A percentile compares a stretch with the other conserved stretches of the same genome.
Evolutionary conservation across 2,797 vertebrate species (phyloP).

Genomic region (Melanotaenia nigrans): DNA sequence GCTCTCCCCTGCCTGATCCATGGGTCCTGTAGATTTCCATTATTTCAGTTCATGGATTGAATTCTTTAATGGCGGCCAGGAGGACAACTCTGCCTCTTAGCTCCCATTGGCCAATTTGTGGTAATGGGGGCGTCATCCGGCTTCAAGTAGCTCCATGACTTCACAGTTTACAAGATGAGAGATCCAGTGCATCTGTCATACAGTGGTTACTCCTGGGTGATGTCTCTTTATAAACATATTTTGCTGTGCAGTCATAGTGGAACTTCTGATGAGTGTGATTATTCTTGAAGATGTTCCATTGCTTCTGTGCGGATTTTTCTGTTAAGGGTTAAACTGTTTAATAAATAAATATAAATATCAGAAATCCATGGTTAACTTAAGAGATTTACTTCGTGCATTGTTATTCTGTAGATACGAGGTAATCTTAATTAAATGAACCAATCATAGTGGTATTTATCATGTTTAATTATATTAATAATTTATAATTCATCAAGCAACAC

Average conservation of each 20-base stretch:
- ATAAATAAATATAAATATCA: not conserved
- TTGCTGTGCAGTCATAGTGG: not conserved
- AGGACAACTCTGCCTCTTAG: slow-evolving; percentile 91
- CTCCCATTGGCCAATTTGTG: slow-evolving; percentile 84
- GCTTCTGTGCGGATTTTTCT: not conserved
- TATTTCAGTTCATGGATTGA: slow-evolving; percentile 95
- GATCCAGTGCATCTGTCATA: slow-evolving; percentile 73
- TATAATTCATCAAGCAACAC: too few relatives aligned
- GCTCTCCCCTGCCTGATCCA: slow-evolving; percentile 72
- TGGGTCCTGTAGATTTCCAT: slow-evolving; percentile 87
- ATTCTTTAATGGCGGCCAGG: slow-evolving; percentile 99
- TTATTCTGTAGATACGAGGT: slow-evolving; percentile 16
- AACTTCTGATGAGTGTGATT: slow-evolving; percentile 19
- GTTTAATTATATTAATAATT: not conserved
- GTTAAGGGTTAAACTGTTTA: not conserved
- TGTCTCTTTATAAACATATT: slow-evolving; percentile 49
- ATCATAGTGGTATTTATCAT: slow-evolving; percentile 12
- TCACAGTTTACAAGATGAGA: slow-evolving; percentile 82
- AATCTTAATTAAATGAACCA: slow-evolving; percentile 56
- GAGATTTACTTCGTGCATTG: slow-evolving; percentile 20
- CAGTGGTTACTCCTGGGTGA: slow-evolving; percentile 48
- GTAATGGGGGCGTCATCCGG: slow-evolving; percentile 83
- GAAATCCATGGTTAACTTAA: not conserved
- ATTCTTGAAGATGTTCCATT: not conserved
- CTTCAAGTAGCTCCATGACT: slow-evolving; percentile 81